A percentile compares a stretch with the other conserved stretches of the same genome.
Conservation (phyloP, 1,140 invertebrate genomes). For the Delia radicum region DNA sequence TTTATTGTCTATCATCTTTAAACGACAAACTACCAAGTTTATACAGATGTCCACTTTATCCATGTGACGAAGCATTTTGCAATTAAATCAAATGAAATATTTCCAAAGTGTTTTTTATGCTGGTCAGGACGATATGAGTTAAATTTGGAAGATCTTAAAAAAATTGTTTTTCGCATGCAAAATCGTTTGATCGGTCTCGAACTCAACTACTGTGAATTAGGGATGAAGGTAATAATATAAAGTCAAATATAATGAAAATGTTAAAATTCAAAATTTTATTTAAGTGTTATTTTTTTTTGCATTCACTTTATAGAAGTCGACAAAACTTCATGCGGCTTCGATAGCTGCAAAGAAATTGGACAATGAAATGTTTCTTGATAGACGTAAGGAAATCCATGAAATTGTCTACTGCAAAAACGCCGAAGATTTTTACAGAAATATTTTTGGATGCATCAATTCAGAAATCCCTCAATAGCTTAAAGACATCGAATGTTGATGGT, state of each 20-base stretch:
- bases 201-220: conserved; percentile 43
- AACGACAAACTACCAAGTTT: conserved; percentile 50
- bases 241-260: too few relatives aligned
- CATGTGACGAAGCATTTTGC: conserved; percentile 48
- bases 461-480: conserved; percentile 46
- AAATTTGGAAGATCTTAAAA: conserved; percentile 48
- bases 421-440: conserved; percentile 44
- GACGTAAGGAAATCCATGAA: conserved; percentile 37
- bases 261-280: too few relatives aligned
- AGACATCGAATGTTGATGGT: conserved; percentile 42
- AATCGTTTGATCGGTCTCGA: conserved; percentile 44
- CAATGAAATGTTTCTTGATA: conserved; percentile 30
- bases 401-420: conserved; percentile 50
- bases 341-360: conserved; percentile 43
- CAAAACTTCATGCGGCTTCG: conserved; percentile 47
- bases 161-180: conserved; percentile 43
- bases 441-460: conserved; percentile 47
- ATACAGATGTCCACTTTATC: conserved; percentile 47
- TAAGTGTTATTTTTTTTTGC: neutral
- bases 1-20: conserved; percentile 41
- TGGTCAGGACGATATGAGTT: conserved; percentile 37
- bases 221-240: conserved; percentile 50
- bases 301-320: conserved; percentile 43
- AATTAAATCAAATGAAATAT: conserved; percentile 50
- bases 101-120: conserved; percentile 48